These are phyloP conservation scores for Trachelus stipa DNA, from an alignment of 2,888 invertebrate genomes.

Conservation along the genomic window DNA sequence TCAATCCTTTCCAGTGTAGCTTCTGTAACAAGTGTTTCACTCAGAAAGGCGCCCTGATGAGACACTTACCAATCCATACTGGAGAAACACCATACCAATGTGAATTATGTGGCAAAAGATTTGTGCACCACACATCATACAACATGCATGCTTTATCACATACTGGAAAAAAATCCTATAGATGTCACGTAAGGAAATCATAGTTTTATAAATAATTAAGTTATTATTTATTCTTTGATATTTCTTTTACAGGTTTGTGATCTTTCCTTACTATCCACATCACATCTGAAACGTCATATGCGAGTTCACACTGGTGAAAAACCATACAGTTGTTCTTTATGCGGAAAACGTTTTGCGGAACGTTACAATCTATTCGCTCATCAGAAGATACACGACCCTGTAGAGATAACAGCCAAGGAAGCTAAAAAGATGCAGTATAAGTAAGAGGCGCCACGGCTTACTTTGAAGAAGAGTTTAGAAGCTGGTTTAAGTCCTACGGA, in stretches of 20 bases:
- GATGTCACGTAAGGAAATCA: slow-evolving; percentile 47
- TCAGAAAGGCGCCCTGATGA: slow-evolving; percentile 72
- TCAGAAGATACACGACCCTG: slow-evolving; percentile 55
- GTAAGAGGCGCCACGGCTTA: slow-evolving; percentile 29
- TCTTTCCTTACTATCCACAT: slow-evolving; percentile 73
- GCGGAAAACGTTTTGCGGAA: slow-evolving; percentile 57
- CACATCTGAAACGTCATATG: slow-evolving; percentile 77
- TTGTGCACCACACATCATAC: slow-evolving; percentile 78
- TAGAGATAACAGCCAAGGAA: slow-evolving; percentile 36
- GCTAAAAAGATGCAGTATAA: slow-evolving; percentile 37
- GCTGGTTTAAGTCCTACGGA: not conserved
- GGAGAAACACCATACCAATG: slow-evolving; percentile 74
- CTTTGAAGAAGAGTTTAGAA: not conserved
- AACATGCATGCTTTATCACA: slow-evolving; percentile 77
- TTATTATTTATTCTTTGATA: not conserved
- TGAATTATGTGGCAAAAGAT: slow-evolving; percentile 74
- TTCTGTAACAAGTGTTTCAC: slow-evolving; percentile 74
- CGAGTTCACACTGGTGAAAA: slow-evolving; percentile 75
- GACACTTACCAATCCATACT: slow-evolving; percentile 74
- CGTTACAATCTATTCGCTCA: slow-evolving; percentile 63
- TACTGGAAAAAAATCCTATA: slow-evolving; percentile 56
- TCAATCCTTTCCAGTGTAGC: slow-evolving; percentile 73
- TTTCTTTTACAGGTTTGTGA: slow-evolving; percentile 66
- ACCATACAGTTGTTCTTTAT: slow-evolving; percentile 43
- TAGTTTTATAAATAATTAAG: not conserved